These are phyloP conservation scores for Tretioscincus oriximinensis DNA, from an alignment of 2,113 vertebrate genomes.

Conservation along the genomic window DNA sequence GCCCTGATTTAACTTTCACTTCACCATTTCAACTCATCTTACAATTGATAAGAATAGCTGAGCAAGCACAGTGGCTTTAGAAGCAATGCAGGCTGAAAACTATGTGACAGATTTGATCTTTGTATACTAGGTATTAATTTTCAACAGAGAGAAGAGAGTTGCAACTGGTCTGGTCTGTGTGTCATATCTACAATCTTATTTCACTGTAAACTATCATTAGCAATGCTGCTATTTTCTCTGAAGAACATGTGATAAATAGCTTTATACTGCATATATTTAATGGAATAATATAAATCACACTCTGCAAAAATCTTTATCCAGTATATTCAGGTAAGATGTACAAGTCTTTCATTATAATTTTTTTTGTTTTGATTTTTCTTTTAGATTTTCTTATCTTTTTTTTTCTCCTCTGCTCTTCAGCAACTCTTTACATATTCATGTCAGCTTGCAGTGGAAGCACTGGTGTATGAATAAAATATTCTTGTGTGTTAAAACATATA, in stretches of 20 bases:
- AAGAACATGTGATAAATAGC: conserved; percentile 17
- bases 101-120: neutral
- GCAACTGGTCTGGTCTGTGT: neutral
- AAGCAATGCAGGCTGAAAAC: neutral
- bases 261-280: neutral
- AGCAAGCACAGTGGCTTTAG: neutral
- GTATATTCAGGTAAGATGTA: neutral
- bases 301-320: neutral
- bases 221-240: neutral
- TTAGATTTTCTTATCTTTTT: neutral
- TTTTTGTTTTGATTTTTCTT: rapidly evolving
- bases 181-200: neutral
- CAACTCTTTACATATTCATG: conserved; percentile 13
- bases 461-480: conserved; percentile 13
- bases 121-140: neutral
- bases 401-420: neutral
- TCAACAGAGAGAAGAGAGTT: neutral
- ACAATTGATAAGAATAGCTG: neutral
- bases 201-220: conserved; percentile 17
- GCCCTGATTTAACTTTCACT: neutral
- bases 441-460: conserved; percentile 10
- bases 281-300: conserved; percentile 13
- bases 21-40: neutral
- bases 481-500: neutral
- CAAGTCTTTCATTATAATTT: neutral